A percentile compares a stretch with the other conserved stretches of the same genome.
Evolutionary conservation across 2,888 invertebrate species (phyloP).

Genomic region (Lasioglossum oenotherae): DNA sequence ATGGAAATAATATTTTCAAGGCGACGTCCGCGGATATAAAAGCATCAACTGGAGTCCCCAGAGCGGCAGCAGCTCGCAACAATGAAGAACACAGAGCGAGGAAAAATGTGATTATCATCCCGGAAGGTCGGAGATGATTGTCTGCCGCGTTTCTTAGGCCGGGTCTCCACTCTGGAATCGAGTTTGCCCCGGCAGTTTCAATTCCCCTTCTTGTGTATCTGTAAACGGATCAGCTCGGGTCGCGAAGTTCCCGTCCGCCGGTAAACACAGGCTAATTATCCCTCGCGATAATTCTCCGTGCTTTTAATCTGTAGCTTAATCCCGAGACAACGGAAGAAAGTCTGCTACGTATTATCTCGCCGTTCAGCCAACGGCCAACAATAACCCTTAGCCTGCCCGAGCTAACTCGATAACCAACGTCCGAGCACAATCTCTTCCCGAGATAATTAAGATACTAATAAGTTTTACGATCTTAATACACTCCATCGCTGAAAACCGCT

Average conservation of each 20-base stretch:
- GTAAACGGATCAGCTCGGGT: background rate
- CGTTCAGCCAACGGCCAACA: background rate
- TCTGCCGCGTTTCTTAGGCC: background rate
- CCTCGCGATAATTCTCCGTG: background rate
- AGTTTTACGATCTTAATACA: background rate
- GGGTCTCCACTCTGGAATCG: background rate
- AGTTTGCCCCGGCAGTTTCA: background rate
- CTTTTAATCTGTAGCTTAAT: background rate
- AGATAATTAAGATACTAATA: background rate
- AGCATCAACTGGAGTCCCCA: background rate
- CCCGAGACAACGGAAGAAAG: background rate
- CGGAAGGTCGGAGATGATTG: background rate
- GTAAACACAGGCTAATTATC: background rate
- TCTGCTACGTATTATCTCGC: background rate
- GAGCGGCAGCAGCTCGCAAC: background rate
- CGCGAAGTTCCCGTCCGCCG: background rate
- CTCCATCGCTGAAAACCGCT: background rate
- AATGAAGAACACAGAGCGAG: background rate
- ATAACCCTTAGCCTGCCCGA: background rate
- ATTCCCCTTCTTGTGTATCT: background rate
- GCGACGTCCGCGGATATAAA: background rate
- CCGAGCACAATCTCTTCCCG: background rate
- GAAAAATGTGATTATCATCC: slow-evolving; percentile 1
- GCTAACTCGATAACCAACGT: background rate
- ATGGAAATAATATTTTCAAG: background rate